Evolutionary conservation across 2,888 invertebrate genomes (phyloP).

Genomic region (Rhagonycha lutea): DNA sequence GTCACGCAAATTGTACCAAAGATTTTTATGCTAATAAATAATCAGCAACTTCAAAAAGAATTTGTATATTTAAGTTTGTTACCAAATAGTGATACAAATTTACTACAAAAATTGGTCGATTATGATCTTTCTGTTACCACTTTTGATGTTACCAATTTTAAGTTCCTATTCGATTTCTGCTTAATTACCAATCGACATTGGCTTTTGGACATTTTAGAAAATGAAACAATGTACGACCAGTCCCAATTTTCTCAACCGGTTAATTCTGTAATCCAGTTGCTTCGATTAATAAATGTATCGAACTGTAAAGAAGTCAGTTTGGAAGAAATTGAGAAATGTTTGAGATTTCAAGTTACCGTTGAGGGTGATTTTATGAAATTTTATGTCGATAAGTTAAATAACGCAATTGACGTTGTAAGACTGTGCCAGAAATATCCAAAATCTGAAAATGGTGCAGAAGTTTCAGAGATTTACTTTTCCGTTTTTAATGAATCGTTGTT

Average conservation of each 20-base stretch:
- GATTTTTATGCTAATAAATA: constrained; percentile 19
- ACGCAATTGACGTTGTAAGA: constrained; percentile 39
- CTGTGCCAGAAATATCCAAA: constrained; percentile 39
- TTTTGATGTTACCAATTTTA: constrained; percentile 41
- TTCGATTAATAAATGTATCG: constrained; percentile 42
- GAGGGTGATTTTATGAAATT: constrained; percentile 10
- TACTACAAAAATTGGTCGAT: constrained; percentile 25
- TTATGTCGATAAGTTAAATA: constrained; percentile 11
- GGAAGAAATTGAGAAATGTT: constrained; percentile 13
- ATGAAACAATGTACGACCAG: constrained; percentile 35
- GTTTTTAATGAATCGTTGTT: constrained; percentile 36
- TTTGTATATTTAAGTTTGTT: constrained; percentile 32
- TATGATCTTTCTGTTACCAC: constrained; percentile 40
- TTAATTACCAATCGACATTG: constrained; percentile 48
- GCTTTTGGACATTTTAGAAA: constrained; percentile 39
- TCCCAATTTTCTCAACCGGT: not conserved
- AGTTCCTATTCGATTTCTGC: constrained; percentile 46
- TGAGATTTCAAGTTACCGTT: not conserved
- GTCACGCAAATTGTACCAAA: constrained; percentile 19
- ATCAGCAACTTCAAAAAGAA: constrained; percentile 25
- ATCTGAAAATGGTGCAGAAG: constrained; percentile 23
- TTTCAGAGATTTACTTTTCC: constrained; percentile 32
- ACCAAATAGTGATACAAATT: constrained; percentile 20
- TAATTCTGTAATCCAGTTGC: constrained; percentile 28
- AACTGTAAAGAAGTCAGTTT: constrained; percentile 37